phyloP scores from a whole-genome alignment of 2,797 vertebrate species.

The Acanthurus leucopareius region DNA sequence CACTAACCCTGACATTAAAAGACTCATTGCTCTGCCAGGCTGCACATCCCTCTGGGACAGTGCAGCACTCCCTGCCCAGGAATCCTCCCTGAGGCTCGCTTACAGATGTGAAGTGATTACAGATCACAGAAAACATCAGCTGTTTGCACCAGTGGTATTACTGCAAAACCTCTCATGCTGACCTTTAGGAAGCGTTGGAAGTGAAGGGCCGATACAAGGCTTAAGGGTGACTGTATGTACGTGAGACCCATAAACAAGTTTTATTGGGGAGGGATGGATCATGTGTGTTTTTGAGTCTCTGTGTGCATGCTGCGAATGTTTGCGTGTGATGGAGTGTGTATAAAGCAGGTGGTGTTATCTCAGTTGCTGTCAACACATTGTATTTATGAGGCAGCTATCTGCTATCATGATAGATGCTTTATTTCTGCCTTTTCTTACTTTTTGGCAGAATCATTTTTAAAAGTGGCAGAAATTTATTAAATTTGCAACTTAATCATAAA shows the following conservation, averaged over 20 bases:
- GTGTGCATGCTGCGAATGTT: background rate
- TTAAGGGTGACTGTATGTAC: slow-evolving; percentile 25
- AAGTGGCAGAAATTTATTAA: slow-evolving; percentile 32
- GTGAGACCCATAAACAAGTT: slow-evolving; percentile 51
- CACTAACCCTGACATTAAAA: slow-evolving; percentile 22
- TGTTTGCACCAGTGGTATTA: slow-evolving; percentile 38
- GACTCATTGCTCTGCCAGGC: slow-evolving; percentile 9
- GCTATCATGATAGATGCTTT: slow-evolving; percentile 9
- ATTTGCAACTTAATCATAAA: slow-evolving; percentile 15
- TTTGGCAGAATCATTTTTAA: slow-evolving; percentile 5
- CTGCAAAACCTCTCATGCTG: slow-evolving; percentile 18
- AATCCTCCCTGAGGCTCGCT: slow-evolving; percentile 28
- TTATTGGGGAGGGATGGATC: slow-evolving; percentile 13
- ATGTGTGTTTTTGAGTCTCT: background rate
- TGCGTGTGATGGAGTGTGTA: too few relatives aligned
- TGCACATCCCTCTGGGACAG: slow-evolving; percentile 11
- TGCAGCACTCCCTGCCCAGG: slow-evolving; percentile 10
- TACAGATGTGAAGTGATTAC: slow-evolving; percentile 54
- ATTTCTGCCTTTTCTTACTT: slow-evolving; percentile 4
- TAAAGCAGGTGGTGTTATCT: slow-evolving; percentile 7
- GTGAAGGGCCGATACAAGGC: background rate
- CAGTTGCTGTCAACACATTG: slow-evolving; percentile 9
- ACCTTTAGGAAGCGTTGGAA: slow-evolving; percentile 47
- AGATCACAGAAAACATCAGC: slow-evolving; percentile 55
- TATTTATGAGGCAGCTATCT: slow-evolving; percentile 24